A percentile compares a stretch with the other conserved stretches of the same genome.
These are phyloP conservation scores for Trichomalopsis sarcophagae DNA, from an alignment of 1,140 invertebrate species.

Conservation along the genomic window DNA sequence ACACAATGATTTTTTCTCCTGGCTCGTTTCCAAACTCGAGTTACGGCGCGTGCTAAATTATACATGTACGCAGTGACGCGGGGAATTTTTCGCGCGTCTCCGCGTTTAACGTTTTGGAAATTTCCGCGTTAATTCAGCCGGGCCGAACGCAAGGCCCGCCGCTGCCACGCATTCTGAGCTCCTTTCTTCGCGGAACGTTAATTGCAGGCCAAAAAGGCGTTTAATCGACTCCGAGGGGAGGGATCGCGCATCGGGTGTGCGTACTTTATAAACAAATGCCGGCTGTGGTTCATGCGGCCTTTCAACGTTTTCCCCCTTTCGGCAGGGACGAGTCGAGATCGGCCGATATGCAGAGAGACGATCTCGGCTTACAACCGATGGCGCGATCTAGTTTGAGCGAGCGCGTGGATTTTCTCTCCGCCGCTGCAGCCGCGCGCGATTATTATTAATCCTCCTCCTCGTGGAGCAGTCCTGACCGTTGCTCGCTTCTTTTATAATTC, in stretches of 20 bases:
- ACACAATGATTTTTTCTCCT: background rate
- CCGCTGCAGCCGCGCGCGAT: background rate
- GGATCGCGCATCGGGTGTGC: no score
- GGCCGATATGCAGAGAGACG: no score
- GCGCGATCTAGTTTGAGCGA: constrained; percentile 1
- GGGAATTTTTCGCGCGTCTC: background rate
- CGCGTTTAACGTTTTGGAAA: constrained; percentile 3
- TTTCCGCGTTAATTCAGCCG: background rate
- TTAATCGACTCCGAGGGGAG: no score
- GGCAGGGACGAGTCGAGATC: no score
- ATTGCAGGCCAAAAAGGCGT: no score
- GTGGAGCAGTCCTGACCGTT: background rate
- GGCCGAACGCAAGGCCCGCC: no score
- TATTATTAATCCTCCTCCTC: constrained; percentile 34
- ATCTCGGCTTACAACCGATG: background rate
- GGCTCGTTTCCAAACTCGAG: constrained; percentile 26
- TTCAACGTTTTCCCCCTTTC: no score
- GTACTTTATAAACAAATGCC: no score
- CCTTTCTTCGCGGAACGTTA: no score
- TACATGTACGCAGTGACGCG: background rate
- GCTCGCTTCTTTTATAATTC: constrained; percentile 44
- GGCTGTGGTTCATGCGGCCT: no score
- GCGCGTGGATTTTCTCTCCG: constrained; percentile 4
- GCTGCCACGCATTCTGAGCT: no score
- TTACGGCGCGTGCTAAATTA: constrained; percentile 24